A percentile compares a stretch with the other conserved stretches of the same genome.
Conservation (phyloP, 2,888 invertebrate species). For the Hetaerina titia region DNA sequence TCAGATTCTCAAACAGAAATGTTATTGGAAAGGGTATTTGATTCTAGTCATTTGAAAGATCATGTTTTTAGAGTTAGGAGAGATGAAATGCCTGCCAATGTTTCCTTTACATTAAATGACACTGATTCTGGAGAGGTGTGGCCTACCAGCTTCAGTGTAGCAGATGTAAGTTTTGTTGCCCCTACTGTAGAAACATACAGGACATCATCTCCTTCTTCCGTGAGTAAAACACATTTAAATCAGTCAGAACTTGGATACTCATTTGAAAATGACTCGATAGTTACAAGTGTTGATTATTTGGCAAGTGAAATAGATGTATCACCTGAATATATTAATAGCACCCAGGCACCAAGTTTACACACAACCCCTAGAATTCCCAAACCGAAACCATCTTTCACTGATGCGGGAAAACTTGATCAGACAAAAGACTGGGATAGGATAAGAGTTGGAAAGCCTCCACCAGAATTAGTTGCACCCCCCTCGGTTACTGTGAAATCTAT, state of each 20-base stretch:
- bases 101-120: conserved; percentile 34
- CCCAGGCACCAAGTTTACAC: conserved; percentile 41
- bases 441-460: conserved; percentile 69
- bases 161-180: not conserved
- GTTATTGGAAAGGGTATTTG: conserved; percentile 20
- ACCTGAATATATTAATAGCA: not conserved
- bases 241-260: not conserved
- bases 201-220: not conserved
- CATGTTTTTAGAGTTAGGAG: conserved; percentile 22
- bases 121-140: conserved; percentile 32
- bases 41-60: conserved; percentile 16
- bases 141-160: not conserved
- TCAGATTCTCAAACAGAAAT: conserved; percentile 57
- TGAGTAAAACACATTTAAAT: not conserved
- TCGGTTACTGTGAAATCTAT: conserved; percentile 68
- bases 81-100: conserved; percentile 41
- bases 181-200: not conserved
- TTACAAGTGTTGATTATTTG: conserved; percentile 27
- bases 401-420: conserved; percentile 70
- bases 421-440: conserved; percentile 70
- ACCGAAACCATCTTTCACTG: conserved; percentile 71
- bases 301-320: conserved; percentile 20
- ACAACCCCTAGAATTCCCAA: conserved; percentile 70
- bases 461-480: conserved; percentile 69
- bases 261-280: conserved; percentile 26